These are phyloP conservation scores for Perdita meconis DNA, from an alignment of 2,888 invertebrate species.

Conservation along the genomic window DNA sequence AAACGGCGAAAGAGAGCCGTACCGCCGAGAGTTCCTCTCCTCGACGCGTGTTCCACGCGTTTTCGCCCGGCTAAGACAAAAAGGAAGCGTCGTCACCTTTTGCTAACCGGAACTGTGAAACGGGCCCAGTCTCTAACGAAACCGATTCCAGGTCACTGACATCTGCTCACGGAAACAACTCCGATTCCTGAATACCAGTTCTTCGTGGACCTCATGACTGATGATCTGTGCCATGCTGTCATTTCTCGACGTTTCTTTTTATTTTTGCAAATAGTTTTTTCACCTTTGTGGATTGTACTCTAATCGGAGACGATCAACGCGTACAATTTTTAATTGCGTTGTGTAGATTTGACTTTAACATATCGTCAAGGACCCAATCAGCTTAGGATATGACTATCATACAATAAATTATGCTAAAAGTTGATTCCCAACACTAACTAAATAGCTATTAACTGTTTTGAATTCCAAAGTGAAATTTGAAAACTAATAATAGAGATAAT, in stretches of 20 bases:
- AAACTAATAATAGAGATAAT: no score
- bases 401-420: no score
- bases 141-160: conserved; percentile 27
- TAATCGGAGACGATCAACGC: background rate
- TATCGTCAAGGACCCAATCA: no score
- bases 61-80: conserved; percentile 64
- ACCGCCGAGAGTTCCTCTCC: background rate
- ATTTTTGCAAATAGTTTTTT: background rate
- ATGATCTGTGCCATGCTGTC: conserved; percentile 14
- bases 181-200: background rate
- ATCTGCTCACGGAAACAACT: conserved; percentile 5
- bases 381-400: no score
- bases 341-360: no score
- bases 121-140: conserved; percentile 26
- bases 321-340: no score
- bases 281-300: background rate
- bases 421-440: no score
- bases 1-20: conserved; percentile 28
- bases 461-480: no score
- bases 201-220: background rate
- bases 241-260: conserved; percentile 8
- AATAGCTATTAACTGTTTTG: no score
- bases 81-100: conserved; percentile 44
- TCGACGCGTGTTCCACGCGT: conserved; percentile 40
- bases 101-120: background rate